phyloP scores from a whole-genome alignment of 1,140 invertebrate species.

The Scaptodrosophila lebanonensis region DNA sequence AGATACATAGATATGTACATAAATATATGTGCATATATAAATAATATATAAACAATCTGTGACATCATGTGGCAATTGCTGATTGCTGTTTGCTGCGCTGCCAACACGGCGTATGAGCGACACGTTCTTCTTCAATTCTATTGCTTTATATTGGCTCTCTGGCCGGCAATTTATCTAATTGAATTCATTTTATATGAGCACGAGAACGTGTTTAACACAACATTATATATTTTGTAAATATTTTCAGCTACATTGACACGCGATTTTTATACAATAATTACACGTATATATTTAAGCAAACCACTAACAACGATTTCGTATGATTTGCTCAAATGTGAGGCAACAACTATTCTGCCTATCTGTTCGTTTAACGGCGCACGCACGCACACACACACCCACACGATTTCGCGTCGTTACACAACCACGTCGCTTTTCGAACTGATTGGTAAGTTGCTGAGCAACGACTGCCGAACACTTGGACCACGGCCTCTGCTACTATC shows the following conservation, averaged over 20 bases:
- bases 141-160: background rate
- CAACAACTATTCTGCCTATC: no score
- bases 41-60: constrained; percentile 54
- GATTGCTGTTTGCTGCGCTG: no score
- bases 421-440: constrained; percentile 70
- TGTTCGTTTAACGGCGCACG: constrained; percentile 7
- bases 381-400: constrained; percentile 27
- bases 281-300: no score
- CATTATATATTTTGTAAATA: background rate
- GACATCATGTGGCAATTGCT: constrained; percentile 48
- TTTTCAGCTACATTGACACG: no score
- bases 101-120: constrained; percentile 1
- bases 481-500: background rate
- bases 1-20: constrained; percentile 24
- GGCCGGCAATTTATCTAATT: background rate
- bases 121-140: no score
- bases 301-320: no score
- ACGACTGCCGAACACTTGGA: constrained; percentile 11
- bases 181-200: background rate
- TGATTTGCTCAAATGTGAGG: no score
- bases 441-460: no score
- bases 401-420: constrained; percentile 63
- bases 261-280: no score
- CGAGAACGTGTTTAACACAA: background rate
- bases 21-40: constrained; percentile 58